A percentile compares a stretch with the other conserved stretches of the same genome.
Evolutionary conservation across 2,113 vertebrate species (phyloP).

Genomic region (Alethe castanea): DNA sequence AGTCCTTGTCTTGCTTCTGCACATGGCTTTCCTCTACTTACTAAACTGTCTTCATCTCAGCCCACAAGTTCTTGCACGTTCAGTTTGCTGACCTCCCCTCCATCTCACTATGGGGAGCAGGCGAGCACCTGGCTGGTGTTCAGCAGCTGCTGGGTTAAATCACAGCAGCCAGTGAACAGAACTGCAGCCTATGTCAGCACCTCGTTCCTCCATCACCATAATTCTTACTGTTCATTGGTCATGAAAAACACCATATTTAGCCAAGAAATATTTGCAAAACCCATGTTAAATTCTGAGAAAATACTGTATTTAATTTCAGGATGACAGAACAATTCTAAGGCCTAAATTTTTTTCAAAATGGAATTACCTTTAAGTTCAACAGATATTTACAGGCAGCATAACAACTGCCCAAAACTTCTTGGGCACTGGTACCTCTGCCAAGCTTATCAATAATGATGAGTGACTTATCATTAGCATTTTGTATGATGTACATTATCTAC

Average conservation of each 20-base stretch:
- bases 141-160: background rate
- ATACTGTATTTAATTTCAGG: background rate
- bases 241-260: background rate
- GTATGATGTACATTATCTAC: conserved; percentile 93
- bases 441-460: conserved; percentile 95
- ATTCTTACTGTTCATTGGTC: background rate
- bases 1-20: background rate
- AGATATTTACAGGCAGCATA: conserved; percentile 92
- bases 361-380: conserved; percentile 86
- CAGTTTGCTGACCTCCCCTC: background rate
- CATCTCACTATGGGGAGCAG: background rate
- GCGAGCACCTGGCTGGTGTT: rapidly evolving
- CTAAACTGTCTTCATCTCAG: background rate
- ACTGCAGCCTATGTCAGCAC: background rate
- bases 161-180: background rate
- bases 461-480: conserved; percentile 89
- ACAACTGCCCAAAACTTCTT: conserved; percentile 94
- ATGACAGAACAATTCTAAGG: background rate
- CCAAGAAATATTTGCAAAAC: background rate
- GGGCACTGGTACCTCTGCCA: conserved; percentile 92
- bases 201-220: background rate
- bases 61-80: background rate
- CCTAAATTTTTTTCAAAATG: background rate
- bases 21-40: background rate
- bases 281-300: background rate